Percentiles rank a stretch among this genome's conserved stretches.
Evolutionary conservation across 2,797 vertebrate genomes (phyloP).

Genomic region (Calcarius lapponicus): DNA sequence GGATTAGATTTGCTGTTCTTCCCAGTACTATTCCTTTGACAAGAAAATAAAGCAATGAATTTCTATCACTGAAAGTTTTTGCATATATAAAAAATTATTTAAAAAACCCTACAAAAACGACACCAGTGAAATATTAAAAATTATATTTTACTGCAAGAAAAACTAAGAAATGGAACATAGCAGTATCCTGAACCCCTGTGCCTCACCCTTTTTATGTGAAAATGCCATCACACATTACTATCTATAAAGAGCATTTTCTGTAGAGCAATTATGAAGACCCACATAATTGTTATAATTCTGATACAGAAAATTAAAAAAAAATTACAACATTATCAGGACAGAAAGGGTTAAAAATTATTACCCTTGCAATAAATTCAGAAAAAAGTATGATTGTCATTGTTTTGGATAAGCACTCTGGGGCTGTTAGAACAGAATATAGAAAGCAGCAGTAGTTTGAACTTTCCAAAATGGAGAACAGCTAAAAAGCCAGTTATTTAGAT

Average conservation of each 20-base stretch:
- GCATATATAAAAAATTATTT: neutral
- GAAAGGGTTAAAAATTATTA: neutral
- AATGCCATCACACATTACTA: neutral
- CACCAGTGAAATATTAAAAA: neutral
- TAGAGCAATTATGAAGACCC: neutral
- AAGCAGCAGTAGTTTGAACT: neutral
- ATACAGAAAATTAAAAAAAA: neutral
- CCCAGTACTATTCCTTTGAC: neutral
- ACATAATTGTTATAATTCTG: neutral
- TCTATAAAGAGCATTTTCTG: neutral
- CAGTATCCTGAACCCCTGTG: neutral
- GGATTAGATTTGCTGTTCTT: neutral
- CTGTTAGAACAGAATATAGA: neutral
- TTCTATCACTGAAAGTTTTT: neutral
- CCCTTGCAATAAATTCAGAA: neutral
- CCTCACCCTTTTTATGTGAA: neutral
- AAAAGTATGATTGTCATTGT: neutral
- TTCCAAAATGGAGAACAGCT: neutral
- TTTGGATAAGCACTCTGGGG: neutral
- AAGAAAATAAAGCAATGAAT: neutral
- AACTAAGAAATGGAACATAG: neutral
- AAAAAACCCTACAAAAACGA: neutral
- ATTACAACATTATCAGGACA: neutral
- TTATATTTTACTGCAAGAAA: neutral
- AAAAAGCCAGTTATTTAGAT: neutral